A percentile compares a stretch with the other conserved stretches of the same genome.
Conservation (phyloP, 2,888 invertebrate species). For the Oconnorella tubifera region DNA sequence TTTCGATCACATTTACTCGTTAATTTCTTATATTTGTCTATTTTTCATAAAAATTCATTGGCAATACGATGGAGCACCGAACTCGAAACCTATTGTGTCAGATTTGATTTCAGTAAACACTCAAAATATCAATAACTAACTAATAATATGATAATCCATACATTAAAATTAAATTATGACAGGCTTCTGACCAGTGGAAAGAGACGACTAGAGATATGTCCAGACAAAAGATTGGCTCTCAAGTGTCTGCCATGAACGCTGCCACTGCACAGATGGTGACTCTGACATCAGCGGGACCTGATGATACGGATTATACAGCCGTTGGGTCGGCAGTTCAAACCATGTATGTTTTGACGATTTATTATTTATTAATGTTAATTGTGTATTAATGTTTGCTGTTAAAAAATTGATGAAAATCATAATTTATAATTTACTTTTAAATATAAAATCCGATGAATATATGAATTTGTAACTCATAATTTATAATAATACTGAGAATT, state of each 20-base stretch:
- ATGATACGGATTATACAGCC: conserved; percentile 84
- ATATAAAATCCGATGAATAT: background rate
- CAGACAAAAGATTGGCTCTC: conserved; percentile 92
- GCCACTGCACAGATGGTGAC: conserved; percentile 97
- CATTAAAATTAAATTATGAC: too few species aligned
- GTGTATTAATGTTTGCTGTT: background rate
- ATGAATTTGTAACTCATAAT: background rate
- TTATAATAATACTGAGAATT: too few species aligned
- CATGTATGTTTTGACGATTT: conserved; percentile 60
- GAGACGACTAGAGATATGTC: conserved; percentile 22
- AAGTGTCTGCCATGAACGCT: conserved; percentile 98
- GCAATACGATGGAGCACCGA: too few species aligned
- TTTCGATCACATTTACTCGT: too few species aligned
- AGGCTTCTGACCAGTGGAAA: conserved; percentile 26
- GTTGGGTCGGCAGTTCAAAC: conserved; percentile 96
- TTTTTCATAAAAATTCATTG: too few species aligned
- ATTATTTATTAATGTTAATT: background rate
- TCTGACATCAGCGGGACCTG: conserved; percentile 73
- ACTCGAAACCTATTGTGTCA: too few species aligned
- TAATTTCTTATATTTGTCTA: too few species aligned
- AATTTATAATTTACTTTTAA: background rate
- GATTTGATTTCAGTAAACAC: too few species aligned
- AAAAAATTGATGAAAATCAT: background rate
- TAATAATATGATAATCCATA: too few species aligned
- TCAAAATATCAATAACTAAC: too few species aligned